Evolutionary conservation across 2,888 invertebrate species (phyloP), one percentile per base, ranked within the genome.

Genomic region (Noctua janthina): DNA sequence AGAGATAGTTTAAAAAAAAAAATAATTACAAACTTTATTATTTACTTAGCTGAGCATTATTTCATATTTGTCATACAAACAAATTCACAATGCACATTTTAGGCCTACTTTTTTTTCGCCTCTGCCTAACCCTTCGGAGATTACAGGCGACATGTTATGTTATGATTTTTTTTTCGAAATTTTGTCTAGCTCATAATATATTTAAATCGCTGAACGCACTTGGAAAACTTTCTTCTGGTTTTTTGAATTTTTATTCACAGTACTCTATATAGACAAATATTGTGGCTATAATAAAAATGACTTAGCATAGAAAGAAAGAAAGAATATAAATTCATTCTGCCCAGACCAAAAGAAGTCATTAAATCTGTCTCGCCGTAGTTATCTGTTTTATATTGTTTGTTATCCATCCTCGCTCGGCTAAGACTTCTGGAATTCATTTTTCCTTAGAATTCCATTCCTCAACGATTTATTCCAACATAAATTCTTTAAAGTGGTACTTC

Each of bases 401-500:
- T 76, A 67, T 20, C 35, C 39, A n/a, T 43, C 11, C 66, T 66
- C 39, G 20, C 39, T 39, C 39, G 66, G 49, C 35, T 78, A 46
- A 62, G 29, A 76, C 35, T 39, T 51, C 66, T 72, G 51, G 74
- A 67, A 85, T 49, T 29, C 29, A 29, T 29, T 29, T 29, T 29
- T 29, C 29, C 29, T 29, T 29, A 29, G 29, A 29, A 29, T 29
- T 29, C 29, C 29, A 67, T 56, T 78, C 43, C 74, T 78, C 17
- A 51, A 62, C 29, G 51, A 71, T 81, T 78, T 77, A 76, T 76
- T 78, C 68, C 64, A 56, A 62, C 51, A 70, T 85, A 75, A 51
- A 75, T 81, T 69, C 62, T 78, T 73, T 78, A 70, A 78, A 81
- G 66, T 70, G 49, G n/a, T 68, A 66, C 78, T 79, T 51, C 17